These are phyloP conservation scores for Tetragonula clypearis DNA, from an alignment of 1,140 invertebrate genomes.

Conservation along the genomic window DNA sequence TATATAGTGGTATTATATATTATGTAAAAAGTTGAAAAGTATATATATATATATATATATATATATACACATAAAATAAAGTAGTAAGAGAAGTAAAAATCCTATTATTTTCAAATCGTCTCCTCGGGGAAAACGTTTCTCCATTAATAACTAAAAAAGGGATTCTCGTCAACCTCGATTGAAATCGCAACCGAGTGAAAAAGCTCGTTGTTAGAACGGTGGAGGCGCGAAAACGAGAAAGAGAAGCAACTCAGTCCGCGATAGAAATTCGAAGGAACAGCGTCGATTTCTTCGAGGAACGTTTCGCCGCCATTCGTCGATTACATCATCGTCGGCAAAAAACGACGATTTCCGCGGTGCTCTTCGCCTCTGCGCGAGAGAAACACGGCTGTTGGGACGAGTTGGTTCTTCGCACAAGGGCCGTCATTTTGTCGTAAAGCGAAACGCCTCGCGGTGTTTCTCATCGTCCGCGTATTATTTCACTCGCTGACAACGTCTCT, in stretches of 20 bases:
- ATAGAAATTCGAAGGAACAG: constrained; percentile 28
- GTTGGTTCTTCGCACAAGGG: not conserved
- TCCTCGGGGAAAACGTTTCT: no score
- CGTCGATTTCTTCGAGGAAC: constrained; percentile 2
- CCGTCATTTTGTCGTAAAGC: not conserved
- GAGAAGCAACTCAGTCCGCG: not conserved
- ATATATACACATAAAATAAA: no score
- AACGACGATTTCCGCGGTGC: constrained; percentile 13
- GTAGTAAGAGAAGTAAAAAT: no score
- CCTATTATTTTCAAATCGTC: no score
- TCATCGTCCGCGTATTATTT: not conserved
- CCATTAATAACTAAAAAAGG: not conserved
- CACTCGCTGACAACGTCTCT: not conserved
- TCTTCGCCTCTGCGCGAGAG: not conserved
- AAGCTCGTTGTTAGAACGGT: not conserved
- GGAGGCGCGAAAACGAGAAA: no score
- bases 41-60: no score
- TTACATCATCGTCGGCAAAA: constrained; percentile 48
- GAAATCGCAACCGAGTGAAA: not conserved
- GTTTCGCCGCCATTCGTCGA: constrained; percentile 36
- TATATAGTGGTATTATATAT: no score
- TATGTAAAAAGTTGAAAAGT: no score
- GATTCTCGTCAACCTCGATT: not conserved
- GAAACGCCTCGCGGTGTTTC: not conserved
- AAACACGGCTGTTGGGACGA: not conserved